phyloP scores from a whole-genome alignment of 2,888 invertebrate genomes.

The Eilema depressum region DNA sequence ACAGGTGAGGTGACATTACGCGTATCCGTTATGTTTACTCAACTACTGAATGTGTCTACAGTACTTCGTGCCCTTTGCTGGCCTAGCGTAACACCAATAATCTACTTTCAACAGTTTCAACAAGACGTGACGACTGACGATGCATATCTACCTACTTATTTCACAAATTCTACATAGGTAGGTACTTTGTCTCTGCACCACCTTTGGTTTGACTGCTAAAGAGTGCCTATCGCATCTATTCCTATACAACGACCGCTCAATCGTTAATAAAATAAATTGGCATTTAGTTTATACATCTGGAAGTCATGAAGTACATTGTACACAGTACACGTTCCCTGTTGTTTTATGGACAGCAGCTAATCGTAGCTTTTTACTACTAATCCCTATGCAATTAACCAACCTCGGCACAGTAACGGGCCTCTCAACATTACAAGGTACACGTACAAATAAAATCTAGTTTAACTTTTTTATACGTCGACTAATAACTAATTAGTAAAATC shows the following conservation, averaged over 20 bases:
- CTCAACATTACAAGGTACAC: slow-evolving; percentile 10
- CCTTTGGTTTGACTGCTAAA: too few relatives aligned
- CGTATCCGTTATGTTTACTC: slow-evolving; percentile 44
- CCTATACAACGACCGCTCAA: slow-evolving; percentile 50
- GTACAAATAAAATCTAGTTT: slow-evolving; percentile 31
- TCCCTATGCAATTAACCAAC: slow-evolving; percentile 45
- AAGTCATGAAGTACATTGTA: slow-evolving; percentile 42
- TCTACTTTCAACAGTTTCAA: slow-evolving; percentile 23
- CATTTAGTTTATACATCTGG: slow-evolving; percentile 52
- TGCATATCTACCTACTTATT: slow-evolving; percentile 10
- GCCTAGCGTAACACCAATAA: slow-evolving; percentile 43
- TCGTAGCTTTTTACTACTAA: slow-evolving; percentile 34
- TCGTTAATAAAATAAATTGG: slow-evolving; percentile 64
- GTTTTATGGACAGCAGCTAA: slow-evolving; percentile 47
- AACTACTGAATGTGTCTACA: slow-evolving; percentile 44
- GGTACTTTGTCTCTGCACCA: too few relatives aligned
- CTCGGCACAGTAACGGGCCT: slow-evolving; percentile 41
- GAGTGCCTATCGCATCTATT: too few relatives aligned
- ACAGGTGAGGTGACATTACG: slow-evolving; percentile 34
- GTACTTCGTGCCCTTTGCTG: slow-evolving; percentile 44
- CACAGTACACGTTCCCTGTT: slow-evolving; percentile 47
- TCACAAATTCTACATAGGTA: not conserved
- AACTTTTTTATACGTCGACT: slow-evolving; percentile 38
- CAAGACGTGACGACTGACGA: slow-evolving; percentile 18
- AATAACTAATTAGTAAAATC: slow-evolving; percentile 46